Evolutionary conservation across 2,888 invertebrate genomes (phyloP).

Genomic region (Scaptomyza parva): DNA sequence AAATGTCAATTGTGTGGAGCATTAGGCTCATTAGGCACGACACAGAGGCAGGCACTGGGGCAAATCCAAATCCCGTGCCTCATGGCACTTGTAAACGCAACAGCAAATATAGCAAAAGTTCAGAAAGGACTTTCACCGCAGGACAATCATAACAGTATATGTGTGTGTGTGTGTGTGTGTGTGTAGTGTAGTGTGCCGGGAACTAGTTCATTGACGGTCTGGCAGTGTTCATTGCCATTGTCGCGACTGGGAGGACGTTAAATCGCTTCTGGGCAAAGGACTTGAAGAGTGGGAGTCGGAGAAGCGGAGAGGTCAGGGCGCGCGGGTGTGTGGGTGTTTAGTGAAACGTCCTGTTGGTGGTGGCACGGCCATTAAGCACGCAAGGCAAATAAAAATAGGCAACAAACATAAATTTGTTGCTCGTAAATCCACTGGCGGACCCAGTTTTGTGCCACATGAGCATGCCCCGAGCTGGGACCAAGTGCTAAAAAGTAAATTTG

Average conservation of each 20-base stretch:
- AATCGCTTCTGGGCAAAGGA: slow-evolving; percentile 51
- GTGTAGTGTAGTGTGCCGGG: slow-evolving; percentile 12
- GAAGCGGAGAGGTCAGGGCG: not conserved
- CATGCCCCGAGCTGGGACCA: slow-evolving; percentile 75
- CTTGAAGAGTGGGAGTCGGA: not conserved
- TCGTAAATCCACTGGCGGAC: slow-evolving; percentile 73
- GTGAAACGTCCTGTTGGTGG: slow-evolving; percentile 31
- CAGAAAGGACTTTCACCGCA: slow-evolving; percentile 35
- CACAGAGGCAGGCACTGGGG: slow-evolving; percentile 3
- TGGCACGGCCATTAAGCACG: slow-evolving; percentile 74
- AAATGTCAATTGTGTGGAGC: slow-evolving; percentile 75
- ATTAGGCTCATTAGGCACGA: slow-evolving; percentile 65
- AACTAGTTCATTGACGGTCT: slow-evolving; percentile 52
- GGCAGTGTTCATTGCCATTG: slow-evolving; percentile 50
- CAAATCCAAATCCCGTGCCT: slow-evolving; percentile 21
- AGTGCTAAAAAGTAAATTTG: slow-evolving; percentile 81
- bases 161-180: slow-evolving; percentile 19
- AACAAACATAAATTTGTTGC: slow-evolving; percentile 78
- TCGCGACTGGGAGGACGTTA: slow-evolving; percentile 47
- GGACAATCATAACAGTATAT: slow-evolving; percentile 47
- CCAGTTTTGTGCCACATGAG: slow-evolving; percentile 52
- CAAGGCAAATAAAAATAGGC: slow-evolving; percentile 80
- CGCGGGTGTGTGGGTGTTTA: not conserved
- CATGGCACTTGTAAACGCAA: slow-evolving; percentile 10
- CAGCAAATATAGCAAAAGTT: slow-evolving; percentile 25